Base-by-base conservation (phyloP, 2,113 vertebrate species). In the Manacus vitellinus region DNA sequence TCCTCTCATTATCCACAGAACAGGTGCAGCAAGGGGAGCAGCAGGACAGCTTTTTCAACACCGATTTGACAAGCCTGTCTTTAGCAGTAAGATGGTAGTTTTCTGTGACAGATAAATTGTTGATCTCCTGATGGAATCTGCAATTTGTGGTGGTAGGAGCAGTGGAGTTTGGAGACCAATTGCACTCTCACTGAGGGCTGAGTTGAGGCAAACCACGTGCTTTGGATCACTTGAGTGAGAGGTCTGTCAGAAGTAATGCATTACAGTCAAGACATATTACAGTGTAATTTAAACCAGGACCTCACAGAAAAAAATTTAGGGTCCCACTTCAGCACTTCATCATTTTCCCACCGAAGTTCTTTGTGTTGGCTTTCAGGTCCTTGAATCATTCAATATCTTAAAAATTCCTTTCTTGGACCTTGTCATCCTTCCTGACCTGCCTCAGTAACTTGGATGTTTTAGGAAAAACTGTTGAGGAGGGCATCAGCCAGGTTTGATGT, bases 41-140 rank as follows among this genome's bases (percentile, higher is more conserved):
- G 83, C 79, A 68, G 62, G 54, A 35, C 28, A 62, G 78, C 21
- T 17, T 95, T 95, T 90, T 67, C 72, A 67, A 55, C 3, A 2
- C 33, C 37, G 67, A 67, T 92, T 63, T 96, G 88, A 92, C 85
- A 94, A 83, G 43, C 31, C 37, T 58, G 85, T 65, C 88, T 73
- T 78, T 47, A 85, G 86, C 84, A 55, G 77, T 85, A 81, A 94
- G 70, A 52, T 74, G 85, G 39, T 79, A 56, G 81, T 92, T 96
- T 88, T 77, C 72, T 33, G 72, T 86, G 96, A 92, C 92, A 94
- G 79, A 67, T 67, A 92, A 95, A 92, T 90, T 88, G 88, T 95
- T 90, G 71, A n/a, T 84, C 55, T 88, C 75, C 88, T 92, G 67
- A 86, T 37, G 56, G 68, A 94, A 47, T 63, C 67, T 94, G 68